Base-by-base conservation (phyloP, 2,888 invertebrate species). In the Bhutanitis thaidina region DNA sequence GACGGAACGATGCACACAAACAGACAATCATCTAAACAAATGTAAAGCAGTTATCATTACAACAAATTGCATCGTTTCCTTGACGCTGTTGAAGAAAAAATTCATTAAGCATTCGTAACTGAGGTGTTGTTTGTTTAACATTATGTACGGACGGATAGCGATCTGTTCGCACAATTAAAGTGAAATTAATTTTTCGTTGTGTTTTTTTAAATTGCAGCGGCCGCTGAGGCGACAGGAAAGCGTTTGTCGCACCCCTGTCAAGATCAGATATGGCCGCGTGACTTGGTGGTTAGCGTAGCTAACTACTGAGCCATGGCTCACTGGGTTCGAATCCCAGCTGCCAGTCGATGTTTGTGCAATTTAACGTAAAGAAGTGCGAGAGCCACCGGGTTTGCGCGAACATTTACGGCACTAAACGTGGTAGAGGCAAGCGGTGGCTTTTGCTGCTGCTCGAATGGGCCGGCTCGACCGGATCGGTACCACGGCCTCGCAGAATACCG, bases 111-210 rank as follows among this genome's bases (percentile, higher is more conserved):
- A 25, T 16, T 35, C 40, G 34, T 40, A 16, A 13, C 39, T 15
- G 37, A 8, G 36, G 3, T 20, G 13, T 14, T n/a, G 12, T 36
- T 20, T 14, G 15, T 34, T 41, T 36, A 36, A 36, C 36, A 15
- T 15, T 8, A 15, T 1, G 8, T 15, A 25, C 10, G 13, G 7
- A 15, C 7, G 8, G 71, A 74, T 70, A 65, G 56, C 54, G 34
- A 69, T 70, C 65, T 29, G 58, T 69, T 75, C 75, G 60, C 74
- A 75, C 71, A 60, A 62, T 72, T 75, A 70, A 58, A 57, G 56
- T 54, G 58, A 64, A 65, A 68, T 69, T 71, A 66, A 69, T 68
- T 69, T 65, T 53, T 56, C 48, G 59, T 51, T 51, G 39, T 41
- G n/a, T n/a, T n/a, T 35, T 36, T 29, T 39, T 15, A 29, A 43